Conservation (phyloP, 2,888 invertebrate genomes). For the Drosophila demipolita region DNA sequence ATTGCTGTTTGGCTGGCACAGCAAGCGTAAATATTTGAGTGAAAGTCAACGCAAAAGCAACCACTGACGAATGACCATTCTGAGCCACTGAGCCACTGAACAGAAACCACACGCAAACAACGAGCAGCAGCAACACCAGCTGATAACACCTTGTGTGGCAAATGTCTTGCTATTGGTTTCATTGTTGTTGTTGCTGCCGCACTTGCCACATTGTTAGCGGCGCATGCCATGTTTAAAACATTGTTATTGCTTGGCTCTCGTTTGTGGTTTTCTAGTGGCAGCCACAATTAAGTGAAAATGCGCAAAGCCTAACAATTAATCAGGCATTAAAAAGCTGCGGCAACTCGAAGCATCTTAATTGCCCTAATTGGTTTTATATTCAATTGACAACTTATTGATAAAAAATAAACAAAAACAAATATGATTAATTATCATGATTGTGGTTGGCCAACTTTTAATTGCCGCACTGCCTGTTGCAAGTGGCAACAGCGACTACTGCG, state of each 20-base stretch:
- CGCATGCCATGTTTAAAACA: conserved; percentile 42
- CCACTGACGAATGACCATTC: conserved; percentile 17
- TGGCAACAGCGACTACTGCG: conserved; percentile 8
- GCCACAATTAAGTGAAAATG: conserved; percentile 61
- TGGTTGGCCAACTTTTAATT: conserved; percentile 31
- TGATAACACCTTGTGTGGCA: conserved; percentile 59
- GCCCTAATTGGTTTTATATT: conserved; percentile 18
- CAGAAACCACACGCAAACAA: conserved; percentile 9
- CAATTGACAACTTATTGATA: conserved; percentile 17
- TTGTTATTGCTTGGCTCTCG: conserved; percentile 13
- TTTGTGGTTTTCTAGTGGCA: conserved; percentile 41
- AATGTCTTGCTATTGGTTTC: conserved; percentile 1
- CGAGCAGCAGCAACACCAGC: conserved; percentile 18
- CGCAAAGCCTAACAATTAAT: conserved; percentile 36
- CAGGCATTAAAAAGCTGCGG: conserved; percentile 9
- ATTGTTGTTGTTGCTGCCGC: conserved; percentile 28
- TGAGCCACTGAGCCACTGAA: conserved; percentile 14
- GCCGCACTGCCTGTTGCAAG: conserved; percentile 6
- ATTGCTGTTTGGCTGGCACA: background rate
- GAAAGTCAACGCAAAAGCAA: conserved; percentile 57
- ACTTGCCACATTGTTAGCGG: conserved; percentile 25
- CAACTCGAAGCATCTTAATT: conserved; percentile 17
- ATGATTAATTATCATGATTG: background rate
- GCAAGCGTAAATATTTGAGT: conserved; percentile 72
- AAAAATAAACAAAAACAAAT: background rate